Percentiles rank a stretch among this genome's conserved stretches.
phyloP scores from a whole-genome alignment of 2,797 vertebrate genomes.

The Cheirogaleus major region DNA sequence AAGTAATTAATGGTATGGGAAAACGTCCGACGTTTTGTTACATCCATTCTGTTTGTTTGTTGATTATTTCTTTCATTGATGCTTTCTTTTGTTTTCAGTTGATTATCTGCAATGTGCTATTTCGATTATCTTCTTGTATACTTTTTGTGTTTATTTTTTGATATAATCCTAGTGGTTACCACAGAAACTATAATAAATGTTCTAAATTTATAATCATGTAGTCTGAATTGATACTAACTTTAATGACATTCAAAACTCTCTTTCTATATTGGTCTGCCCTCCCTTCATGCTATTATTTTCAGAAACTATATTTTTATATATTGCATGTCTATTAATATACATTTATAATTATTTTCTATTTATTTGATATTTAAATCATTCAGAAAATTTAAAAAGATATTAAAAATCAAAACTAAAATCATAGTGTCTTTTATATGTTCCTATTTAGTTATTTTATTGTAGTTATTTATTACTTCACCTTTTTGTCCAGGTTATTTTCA shows the following conservation, averaged over 20 bases:
- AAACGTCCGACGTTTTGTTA: not conserved
- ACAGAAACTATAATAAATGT: not conserved
- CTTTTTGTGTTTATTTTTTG: not conserved
- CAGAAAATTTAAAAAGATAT: not conserved
- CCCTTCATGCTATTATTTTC: not conserved
- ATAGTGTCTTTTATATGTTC: not conserved
- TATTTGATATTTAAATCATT: not conserved
- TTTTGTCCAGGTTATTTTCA: not conserved
- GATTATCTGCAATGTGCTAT: not conserved
- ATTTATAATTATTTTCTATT: not conserved
- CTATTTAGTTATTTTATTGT: not conserved
- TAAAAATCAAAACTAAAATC: not conserved
- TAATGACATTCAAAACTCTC: not conserved
- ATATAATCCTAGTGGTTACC: not conserved
- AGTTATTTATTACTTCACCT: not conserved
- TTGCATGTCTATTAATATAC: not conserved
- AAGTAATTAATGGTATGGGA: not conserved
- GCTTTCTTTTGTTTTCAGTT: not conserved
- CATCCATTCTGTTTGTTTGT: not conserved
- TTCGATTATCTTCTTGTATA: not conserved
- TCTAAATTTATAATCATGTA: not conserved
- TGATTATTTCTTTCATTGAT: not conserved
- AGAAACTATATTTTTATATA: not conserved
- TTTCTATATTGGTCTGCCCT: not conserved
- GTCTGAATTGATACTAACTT: not conserved